A percentile compares a stretch with the other conserved stretches of the same genome.
Conservation (phyloP, 1,140 invertebrate genomes). For the Gryllus bimaculatus region DNA sequence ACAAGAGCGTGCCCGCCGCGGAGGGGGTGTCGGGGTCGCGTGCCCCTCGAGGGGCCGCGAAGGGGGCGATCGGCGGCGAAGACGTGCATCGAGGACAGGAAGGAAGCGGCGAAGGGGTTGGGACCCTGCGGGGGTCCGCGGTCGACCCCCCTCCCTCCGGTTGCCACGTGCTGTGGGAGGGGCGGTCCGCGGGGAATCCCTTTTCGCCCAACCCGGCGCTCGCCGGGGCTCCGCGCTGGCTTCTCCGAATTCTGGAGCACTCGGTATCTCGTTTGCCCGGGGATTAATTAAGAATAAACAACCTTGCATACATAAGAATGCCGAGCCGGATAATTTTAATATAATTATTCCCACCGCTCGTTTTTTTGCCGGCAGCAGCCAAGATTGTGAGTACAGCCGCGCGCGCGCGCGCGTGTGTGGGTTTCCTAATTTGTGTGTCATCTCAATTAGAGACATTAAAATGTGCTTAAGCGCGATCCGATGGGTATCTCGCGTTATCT, state of each 20-base stretch:
- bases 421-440: neutral
- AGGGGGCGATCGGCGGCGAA: neutral
- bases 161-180: neutral
- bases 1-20: too few relatives aligned
- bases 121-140: too few relatives aligned
- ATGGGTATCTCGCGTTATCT: neutral
- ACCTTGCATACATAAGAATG: neutral
- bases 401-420: neutral
- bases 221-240: too few relatives aligned
- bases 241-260: neutral
- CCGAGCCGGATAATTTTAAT: neutral
- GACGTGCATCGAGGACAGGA: neutral
- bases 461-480: neutral
- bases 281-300: constrained; percentile 2
- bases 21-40: too few relatives aligned
- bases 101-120: neutral
- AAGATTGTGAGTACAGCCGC: neutral
- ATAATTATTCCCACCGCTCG: neutral
- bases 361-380: neutral
- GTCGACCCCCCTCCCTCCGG: neutral
- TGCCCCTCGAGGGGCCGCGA: too few relatives aligned
- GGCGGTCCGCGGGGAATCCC: too few relatives aligned
- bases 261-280: neutral
- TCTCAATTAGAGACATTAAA: constrained; percentile 2
- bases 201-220: too few relatives aligned